Conservation (phyloP, 2,113 vertebrate genomes). For the Porphyrio hochstetteri region DNA sequence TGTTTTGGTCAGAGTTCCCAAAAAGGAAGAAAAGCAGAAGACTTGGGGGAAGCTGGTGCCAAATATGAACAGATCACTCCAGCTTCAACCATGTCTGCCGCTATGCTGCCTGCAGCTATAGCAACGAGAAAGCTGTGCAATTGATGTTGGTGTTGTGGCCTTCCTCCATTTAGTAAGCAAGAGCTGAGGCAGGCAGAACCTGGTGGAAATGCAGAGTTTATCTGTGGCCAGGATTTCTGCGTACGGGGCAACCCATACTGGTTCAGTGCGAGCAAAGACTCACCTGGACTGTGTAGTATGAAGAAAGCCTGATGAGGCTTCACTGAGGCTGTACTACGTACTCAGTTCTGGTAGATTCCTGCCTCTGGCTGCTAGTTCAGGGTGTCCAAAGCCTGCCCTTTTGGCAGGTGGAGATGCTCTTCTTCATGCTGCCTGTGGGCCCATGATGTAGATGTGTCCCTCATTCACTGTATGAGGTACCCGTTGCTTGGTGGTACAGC, state of each 20-base stretch:
- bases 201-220: background rate
- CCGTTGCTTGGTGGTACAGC: background rate
- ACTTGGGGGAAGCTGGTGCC: background rate
- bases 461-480: background rate
- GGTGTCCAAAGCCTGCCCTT: background rate
- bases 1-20: background rate
- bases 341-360: background rate
- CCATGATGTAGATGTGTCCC: background rate
- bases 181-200: background rate
- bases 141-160: background rate
- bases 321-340: background rate
- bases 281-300: background rate
- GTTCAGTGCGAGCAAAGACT: background rate
- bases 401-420: background rate
- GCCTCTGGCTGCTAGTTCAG: background rate
- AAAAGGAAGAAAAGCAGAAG: background rate
- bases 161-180: background rate
- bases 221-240: background rate
- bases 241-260: rapidly evolving
- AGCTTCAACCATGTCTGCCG: background rate
- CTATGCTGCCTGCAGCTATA: background rate
- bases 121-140: background rate
- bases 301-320: background rate
- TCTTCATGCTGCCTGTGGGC: background rate
- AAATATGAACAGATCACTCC: background rate